These are phyloP conservation scores for Anolis sagrei DNA, from an alignment of 2,113 vertebrate genomes.

Conservation along the genomic window DNA sequence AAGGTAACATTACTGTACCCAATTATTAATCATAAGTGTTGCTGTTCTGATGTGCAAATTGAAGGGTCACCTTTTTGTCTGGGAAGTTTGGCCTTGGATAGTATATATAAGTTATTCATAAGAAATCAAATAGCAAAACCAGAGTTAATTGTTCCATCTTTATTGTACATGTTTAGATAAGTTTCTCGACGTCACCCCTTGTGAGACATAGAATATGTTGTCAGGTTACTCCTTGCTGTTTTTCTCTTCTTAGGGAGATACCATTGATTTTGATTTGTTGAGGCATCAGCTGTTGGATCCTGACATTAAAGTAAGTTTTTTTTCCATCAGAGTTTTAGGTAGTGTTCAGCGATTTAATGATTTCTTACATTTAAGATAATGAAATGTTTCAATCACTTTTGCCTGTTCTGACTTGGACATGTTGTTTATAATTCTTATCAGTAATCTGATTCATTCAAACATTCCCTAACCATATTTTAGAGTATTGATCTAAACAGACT, in stretches of 20 bases:
- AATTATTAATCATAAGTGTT: not conserved
- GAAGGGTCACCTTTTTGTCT: not conserved
- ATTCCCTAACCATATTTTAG: not conserved
- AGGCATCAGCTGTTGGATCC: constrained; percentile 92
- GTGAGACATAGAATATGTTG: not conserved
- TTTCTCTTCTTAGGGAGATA: constrained; percentile 83
- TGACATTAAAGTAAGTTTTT: constrained; percentile 90
- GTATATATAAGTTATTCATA: too few relatives aligned
- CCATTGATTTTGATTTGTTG: constrained; percentile 87
- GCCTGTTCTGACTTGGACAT: not conserved
- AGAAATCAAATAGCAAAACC: too few relatives aligned
- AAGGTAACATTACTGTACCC: constrained; percentile 74
- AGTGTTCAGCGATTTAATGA: not conserved
- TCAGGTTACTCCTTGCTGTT: not conserved
- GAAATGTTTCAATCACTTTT: not conserved
- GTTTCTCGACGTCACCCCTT: not conserved
- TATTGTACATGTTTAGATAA: too few relatives aligned
- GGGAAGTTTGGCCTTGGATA: too few relatives aligned
- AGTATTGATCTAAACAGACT: not conserved
- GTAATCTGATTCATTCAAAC: not conserved
- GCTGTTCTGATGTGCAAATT: not conserved
- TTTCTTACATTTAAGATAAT: rapidly evolving
- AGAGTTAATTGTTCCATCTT: too few relatives aligned
- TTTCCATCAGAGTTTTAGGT: not conserved
- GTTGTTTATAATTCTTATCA: not conserved